Percentiles rank a stretch among this genome's conserved stretches.
Conservation (phyloP, 2,888 invertebrate genomes). For the Mythimna pallens region DNA sequence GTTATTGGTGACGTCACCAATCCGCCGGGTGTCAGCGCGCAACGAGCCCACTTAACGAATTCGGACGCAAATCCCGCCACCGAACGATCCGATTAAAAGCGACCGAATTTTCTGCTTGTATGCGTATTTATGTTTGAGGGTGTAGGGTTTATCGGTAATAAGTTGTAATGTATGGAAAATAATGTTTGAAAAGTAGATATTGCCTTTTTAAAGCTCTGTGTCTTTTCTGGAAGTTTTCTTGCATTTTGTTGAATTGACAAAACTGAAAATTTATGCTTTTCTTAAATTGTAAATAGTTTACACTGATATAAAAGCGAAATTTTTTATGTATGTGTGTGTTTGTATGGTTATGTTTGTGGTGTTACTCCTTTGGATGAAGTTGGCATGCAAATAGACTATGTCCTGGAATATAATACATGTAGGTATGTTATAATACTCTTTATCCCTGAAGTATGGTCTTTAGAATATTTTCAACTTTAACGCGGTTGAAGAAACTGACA, state of each 20-base stretch:
- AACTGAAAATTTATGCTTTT: too few relatives aligned
- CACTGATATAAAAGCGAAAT: too few relatives aligned
- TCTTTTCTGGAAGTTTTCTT: background rate
- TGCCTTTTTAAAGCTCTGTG: background rate
- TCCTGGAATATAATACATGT: too few relatives aligned
- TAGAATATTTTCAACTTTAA: too few relatives aligned
- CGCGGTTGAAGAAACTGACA: too few relatives aligned
- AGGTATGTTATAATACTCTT: too few relatives aligned
- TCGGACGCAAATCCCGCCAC: conserved; percentile 56
- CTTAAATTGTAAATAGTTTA: too few relatives aligned
- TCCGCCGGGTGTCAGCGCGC: conserved; percentile 56
- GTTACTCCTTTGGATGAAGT: too few relatives aligned
- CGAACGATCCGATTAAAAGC: conserved; percentile 57
- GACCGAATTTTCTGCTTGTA: conserved; percentile 50
- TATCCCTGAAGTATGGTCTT: too few relatives aligned
- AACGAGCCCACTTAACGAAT: conserved; percentile 63
- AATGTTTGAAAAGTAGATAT: background rate
- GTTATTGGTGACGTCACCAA: conserved; percentile 58
- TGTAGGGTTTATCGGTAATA: conserved; percentile 11
- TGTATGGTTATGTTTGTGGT: too few relatives aligned
- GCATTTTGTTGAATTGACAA: background rate
- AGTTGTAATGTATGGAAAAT: background rate
- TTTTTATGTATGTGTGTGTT: too few relatives aligned
- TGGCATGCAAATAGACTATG: too few relatives aligned
- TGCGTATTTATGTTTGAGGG: conserved; percentile 21